Base-by-base conservation (phyloP, 1,140 invertebrate species). In the Eriosoma lanigerum region DNA sequence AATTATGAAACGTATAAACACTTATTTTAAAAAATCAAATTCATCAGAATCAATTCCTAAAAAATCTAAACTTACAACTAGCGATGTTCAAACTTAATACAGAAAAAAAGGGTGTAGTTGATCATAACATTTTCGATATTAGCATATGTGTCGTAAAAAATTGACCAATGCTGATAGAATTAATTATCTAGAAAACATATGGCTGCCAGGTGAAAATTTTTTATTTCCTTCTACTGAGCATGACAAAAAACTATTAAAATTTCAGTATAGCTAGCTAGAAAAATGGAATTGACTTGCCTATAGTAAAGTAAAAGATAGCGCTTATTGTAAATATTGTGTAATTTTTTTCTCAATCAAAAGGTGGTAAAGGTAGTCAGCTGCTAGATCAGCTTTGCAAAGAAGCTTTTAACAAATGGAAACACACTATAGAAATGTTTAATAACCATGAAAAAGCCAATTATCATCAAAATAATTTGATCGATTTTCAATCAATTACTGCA, bases 161-260 rank as follows among this genome's bases (percentile, higher is more conserved):
- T 38, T 62, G 17, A 62, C 12, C 19, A 17, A 62, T 38, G 60
- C 29, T 38, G 60, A 62, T 38, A 62, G 38, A 62, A 62, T 62
- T 32, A 19, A 48, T 9, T 29, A 32, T 17, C 13, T 70, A 50
- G 46, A 70, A 70, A 70, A 70, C 1, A 26, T 70, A 3, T 70
- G 66, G 66, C 50, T 17, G 9, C 24, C 46, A 70, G 66, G 21
- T 70, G 50, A 70, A 44, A 70, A 3, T 29, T 70, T 29, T 26
- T 26, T 21, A 70, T 70, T 70, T 70, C 66, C 66, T 70, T 50
- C 66, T 50, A 48, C 46, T 50, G 21, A 50, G 44, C 44, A 70
- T 70, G 46, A 15, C 19, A 46, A 62, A 17, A 76, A 76, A 76
- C 50, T 21, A 21, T 76, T 76, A 44, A 76, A 58, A 76, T 76